Evolutionary conservation across 2,888 invertebrate genomes (phyloP), one percentile per base, ranked within the genome.

Genomic region (Ichneumoninae sp.): DNA sequence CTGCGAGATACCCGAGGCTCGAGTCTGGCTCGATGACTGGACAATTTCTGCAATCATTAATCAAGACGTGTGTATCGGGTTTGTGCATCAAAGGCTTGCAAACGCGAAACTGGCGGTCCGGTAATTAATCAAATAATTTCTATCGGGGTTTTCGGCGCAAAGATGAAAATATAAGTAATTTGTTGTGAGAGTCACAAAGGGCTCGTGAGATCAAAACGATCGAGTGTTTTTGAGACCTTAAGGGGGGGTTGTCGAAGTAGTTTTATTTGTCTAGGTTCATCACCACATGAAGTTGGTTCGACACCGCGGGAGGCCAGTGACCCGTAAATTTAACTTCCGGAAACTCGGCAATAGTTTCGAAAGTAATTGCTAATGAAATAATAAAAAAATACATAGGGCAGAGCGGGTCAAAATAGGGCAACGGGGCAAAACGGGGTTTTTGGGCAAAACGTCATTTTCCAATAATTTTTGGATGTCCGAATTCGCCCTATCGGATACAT

Each of bases 41-140:
- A 33, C 70, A 19, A 60, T 79, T 79, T 79, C 19, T 26, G n/a
- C 26, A 47, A n/a, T 69, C 13, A 76, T 66, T 57, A n/a, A 69
- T 60, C 60, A 60, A 40, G 26, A 62, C 44, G 19, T 10, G n/a
- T 36, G n/a, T 16, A 36, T 60, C 60, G 60, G 26, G 30, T 30
- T 60, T 30, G 60, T 60, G 10, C 36, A 65, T 65, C 36, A n/a
- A 65, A 65, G 65, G 36, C 19, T 36, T 65, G 19, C 19, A n/a
- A 5, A 40, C 40, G 36, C 65, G 40, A 36, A 65, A 65, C 40
- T 1, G 65, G 36, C 19, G 3, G 19, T 19, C 10, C 36, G 8
- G 13, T 7, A 40, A 40, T n/a, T 65, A 65, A 65, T 36, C 36
- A n/a, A 3, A 40, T 26, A 10, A 40, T 36, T 65, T 65, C 8